Evolutionary conservation across 2,888 invertebrate species (phyloP), one percentile per base, ranked within the genome.

Genomic region (Ptychoptera contaminata): DNA sequence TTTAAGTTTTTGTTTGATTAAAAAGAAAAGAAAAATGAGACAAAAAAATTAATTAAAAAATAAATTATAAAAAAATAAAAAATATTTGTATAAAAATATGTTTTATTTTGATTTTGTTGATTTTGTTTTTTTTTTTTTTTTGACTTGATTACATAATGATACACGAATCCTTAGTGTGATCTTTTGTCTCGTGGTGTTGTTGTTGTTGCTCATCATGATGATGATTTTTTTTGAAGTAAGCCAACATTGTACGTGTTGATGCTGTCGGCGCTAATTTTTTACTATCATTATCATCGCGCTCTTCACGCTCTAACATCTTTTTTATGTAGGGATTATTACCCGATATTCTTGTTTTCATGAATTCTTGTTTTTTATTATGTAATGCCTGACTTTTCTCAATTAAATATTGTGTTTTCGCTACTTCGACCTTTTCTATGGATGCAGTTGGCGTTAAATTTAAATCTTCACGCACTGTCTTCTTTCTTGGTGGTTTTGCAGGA

Each of bases 241-340:
- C 40, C 9, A 40, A 16, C 16, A 40, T n/a, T 32, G 40, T 31
- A 15, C n/a, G 30, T 8, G 32, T 32, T 11, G 32, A 32, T 11
- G 23, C 7, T 23, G 23, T 3, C 23, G 23, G 23, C 23, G 23
- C 7, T 23, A 23, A 23, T 23, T 23, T 23, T 23, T 23, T 7
- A 23, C 48, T 38, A 43, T 54, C 48, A 15, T 47, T 41, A 42
- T 46, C 42, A 6, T 48, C 47, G 6, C 46, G 37, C 34, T 53
- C 51, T 16, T 50, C 49, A 16, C 55, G 55, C 16, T 55, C 55
- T 11, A 60, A 54, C 8, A 60, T 59, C 38, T 61, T 58, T 14
- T 58, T 58, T 49, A 65, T 58, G 37, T 66, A 66, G 4, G 65
- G 64, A 59, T 66, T 66, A 2, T 60, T 58, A 16, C 63, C 63